A percentile compares a stretch with the other conserved stretches of the same genome.
phyloP scores from a whole-genome alignment of 2,797 vertebrate species.

The Cyprinodon diabolis region DNA sequence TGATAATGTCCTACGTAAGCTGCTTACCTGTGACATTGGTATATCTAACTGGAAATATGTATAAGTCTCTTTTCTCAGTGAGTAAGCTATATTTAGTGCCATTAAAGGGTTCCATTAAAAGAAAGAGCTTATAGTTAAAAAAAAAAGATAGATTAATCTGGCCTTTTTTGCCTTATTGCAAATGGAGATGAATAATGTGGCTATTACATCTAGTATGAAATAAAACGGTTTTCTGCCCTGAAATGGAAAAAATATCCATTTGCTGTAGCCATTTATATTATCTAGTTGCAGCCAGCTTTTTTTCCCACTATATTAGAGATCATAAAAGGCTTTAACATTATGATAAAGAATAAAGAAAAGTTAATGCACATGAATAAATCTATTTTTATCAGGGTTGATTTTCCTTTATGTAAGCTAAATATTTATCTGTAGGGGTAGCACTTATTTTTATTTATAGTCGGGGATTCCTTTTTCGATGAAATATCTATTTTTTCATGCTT shows the following conservation, averaged over 20 bases:
- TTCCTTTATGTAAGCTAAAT: slow-evolving; percentile 27
- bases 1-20: slow-evolving; percentile 44
- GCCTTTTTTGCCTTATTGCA: slow-evolving; percentile 38
- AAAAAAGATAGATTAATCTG: slow-evolving; percentile 55
- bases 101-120: slow-evolving; percentile 23
- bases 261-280: slow-evolving; percentile 44
- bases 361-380: slow-evolving; percentile 50
- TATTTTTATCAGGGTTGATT: slow-evolving; percentile 58
- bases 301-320: slow-evolving; percentile 39
- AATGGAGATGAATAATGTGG: slow-evolving; percentile 66
- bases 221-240: slow-evolving; percentile 34
- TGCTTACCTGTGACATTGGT: slow-evolving; percentile 49
- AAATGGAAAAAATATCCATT: slow-evolving; percentile 22
- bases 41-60: slow-evolving; percentile 39
- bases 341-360: slow-evolving; percentile 32
- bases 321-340: slow-evolving; percentile 52
- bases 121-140: slow-evolving; percentile 31
- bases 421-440: background rate
- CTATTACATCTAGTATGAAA: slow-evolving; percentile 53
- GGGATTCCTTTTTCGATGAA: background rate
- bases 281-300: slow-evolving; percentile 24
- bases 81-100: slow-evolving; percentile 21
- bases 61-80: slow-evolving; percentile 44
- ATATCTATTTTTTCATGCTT: slow-evolving; percentile 5
- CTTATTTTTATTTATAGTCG: background rate